A percentile compares a stretch with the other conserved stretches of the same genome.
Evolutionary conservation across 2,797 vertebrate genomes (phyloP).

Genomic region (Gallinago nigripennis): DNA sequence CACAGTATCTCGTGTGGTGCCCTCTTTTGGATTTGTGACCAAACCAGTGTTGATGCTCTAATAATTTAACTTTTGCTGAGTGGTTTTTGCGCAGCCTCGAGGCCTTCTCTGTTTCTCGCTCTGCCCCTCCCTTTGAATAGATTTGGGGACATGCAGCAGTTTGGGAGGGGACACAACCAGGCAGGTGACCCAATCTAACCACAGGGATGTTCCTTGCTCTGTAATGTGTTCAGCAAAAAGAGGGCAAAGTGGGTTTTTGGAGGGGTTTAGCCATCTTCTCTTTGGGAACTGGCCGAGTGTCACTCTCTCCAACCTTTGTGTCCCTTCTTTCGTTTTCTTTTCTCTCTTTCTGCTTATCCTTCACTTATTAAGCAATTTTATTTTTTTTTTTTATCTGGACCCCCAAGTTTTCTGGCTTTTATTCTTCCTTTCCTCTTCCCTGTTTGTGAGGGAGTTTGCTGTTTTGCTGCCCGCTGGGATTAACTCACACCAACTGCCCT

Average conservation of each 20-base stretch:
- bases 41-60: accelerated
- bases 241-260: accelerated
- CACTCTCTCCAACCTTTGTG: background rate
- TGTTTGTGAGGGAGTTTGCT: too few species aligned
- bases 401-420: background rate
- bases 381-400: too few species aligned
- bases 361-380: background rate
- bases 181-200: background rate
- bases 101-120: background rate
- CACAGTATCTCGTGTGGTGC: too few species aligned
- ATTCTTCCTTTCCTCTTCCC: background rate
- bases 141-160: background rate
- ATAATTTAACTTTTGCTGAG: background rate
- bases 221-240: accelerated
- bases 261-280: background rate
- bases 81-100: background rate
- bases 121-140: accelerated
- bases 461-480: background rate
- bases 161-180: background rate
- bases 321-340: background rate
- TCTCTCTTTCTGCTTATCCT: background rate
- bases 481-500: background rate
- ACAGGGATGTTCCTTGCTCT: background rate
- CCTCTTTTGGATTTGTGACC: background rate
- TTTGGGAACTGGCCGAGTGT: accelerated